Evolutionary conservation across 2,797 vertebrate species (phyloP), one percentile per base, ranked within the genome.

Genomic region (Catostomus latipinnis): DNA sequence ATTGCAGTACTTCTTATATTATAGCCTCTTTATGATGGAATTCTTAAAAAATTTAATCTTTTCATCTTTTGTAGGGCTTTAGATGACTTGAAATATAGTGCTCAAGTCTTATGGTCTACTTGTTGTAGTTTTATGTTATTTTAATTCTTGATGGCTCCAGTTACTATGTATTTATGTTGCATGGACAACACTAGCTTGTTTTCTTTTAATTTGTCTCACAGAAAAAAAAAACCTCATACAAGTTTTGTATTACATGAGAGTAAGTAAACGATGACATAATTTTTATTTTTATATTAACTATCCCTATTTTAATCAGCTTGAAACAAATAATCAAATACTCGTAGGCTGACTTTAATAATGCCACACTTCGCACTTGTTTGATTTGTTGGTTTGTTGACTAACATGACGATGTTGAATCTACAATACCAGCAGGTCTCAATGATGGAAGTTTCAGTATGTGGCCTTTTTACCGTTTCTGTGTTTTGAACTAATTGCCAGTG

Each of bases 401-500:
- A 58, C 8, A 6, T 13, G 7, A 12, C 1, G 5, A 11, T 71
- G n/a, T 12, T 49, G 11, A 58, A 18, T 48, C 8, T 58, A 43
- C 0, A 1, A 46, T n/a, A 74, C 50, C 9, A 48, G 60, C 52
- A 67, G 22, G 34, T 76, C 48, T 66, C 5, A 18, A 18, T 52
- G 34, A 65, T 13, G 14, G 50, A 49, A 79, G 14, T 84, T 81
- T 52, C 43, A 78, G 71, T 67, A 76, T 2, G 0, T 82, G 86
- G 18, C 77, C 82, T 82, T 83, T 88, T 86, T 87, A 80, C 85
- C 86, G 3, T 34, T 85, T 68, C 76, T 11, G 4, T 74, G 53
- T 58, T n/a, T 57, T 76, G 75, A 87, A 84, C 67, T 22, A 22
- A 22, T 22, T 22, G 18, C 18, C 18, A 1, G 18, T 22, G 18